Evolutionary conservation across 2,888 invertebrate species (phyloP), one percentile per base, ranked within the genome.

Genomic region (Tenthredo notha): DNA sequence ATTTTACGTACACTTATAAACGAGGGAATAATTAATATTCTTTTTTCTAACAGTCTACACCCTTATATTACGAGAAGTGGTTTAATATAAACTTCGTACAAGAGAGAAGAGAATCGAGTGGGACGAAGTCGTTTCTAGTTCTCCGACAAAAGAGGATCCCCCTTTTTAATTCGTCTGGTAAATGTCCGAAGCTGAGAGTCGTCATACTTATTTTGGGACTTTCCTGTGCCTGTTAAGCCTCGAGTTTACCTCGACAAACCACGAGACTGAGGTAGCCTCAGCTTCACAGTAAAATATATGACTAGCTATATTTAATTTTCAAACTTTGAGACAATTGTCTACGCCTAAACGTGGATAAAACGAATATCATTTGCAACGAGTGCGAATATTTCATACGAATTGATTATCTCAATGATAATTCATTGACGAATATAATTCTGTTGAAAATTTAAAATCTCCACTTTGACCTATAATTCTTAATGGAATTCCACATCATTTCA

Each of bases 171-270:
- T 80, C 80, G 61, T 80, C 80, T 80, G 80, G 80, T 80, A 80
- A 80, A 80, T 80, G 58, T 80, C 80, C 80, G 40, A 50, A 40
- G 61, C 40, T 18, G 37, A 61, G 21, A 61, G 61, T 80, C 80
- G 80, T 80, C 80, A 80, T 80, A 80, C 80, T 80, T 80, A 80
- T 80, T 80, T 80, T 40, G 80, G 80, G 80, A 80, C 37, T 58
- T 40, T 40, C 61, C 80, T 61, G 80, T 58, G 61, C 61, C 80
- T 61, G 58, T 80, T 80, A 61, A 80, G 80, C 61, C 61, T 80
- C 61, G 58, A 80, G n/a, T 80, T 80, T 61, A 61, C 61, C 80
- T 37, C 80, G 80, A 61, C 58, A 80, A 80, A 80, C 58, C 58
- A 21, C 58, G n/a, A 40, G 21, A 37, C 5, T 33, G 10, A 33